Base-by-base conservation (phyloP, 2,113 vertebrate genomes). In the Todiramphus saurophagus region DNA sequence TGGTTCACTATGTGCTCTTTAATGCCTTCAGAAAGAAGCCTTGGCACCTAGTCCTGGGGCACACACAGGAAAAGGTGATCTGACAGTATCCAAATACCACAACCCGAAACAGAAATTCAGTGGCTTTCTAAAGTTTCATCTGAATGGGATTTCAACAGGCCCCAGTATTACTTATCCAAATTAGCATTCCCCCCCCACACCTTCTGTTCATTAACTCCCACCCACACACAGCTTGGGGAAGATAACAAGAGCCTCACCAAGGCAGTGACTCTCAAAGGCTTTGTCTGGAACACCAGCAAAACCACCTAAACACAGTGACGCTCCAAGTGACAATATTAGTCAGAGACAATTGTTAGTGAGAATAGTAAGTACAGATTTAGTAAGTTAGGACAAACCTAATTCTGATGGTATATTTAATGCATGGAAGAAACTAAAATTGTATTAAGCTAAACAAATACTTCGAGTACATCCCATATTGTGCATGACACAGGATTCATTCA, bases 121-220 rank as follows among this genome's bases (percentile, higher is more conserved):
- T 64, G 93, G 46, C 33, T 79, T 73, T 74, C 78, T 68, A 1
- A 82, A 74, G 44, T 48, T 93, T 82, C 73, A 80, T 39, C 69
- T 89, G 74, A 89, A 94, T 69, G 66, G 35, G 83, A 91, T 89
- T 92, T 68, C 74, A 93, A 79, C 37, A 68, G 87, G 79, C 25
- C 87, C 76, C 87, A 37, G 63, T 14, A 95, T 84, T 73, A 93
- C 43, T 63, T 89, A 92, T 20, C 16, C 67, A 89, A 84, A 93
- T 89, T 56, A 89, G 62, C 74, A 78, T 69, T 72, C 44, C n/a
- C 37, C n/a, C 25, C 50, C 8, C 90, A 27, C 50, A 2, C 60
- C 43, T 93, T 68, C 94, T 94, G 84, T 64, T 94, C 87, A 94
- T 90, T 85, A 97, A 85, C 56, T 66, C 48, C 77, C 78, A 90